phyloP scores from a whole-genome alignment of 2,797 vertebrate genomes.

The Mallotus villosus region DNA sequence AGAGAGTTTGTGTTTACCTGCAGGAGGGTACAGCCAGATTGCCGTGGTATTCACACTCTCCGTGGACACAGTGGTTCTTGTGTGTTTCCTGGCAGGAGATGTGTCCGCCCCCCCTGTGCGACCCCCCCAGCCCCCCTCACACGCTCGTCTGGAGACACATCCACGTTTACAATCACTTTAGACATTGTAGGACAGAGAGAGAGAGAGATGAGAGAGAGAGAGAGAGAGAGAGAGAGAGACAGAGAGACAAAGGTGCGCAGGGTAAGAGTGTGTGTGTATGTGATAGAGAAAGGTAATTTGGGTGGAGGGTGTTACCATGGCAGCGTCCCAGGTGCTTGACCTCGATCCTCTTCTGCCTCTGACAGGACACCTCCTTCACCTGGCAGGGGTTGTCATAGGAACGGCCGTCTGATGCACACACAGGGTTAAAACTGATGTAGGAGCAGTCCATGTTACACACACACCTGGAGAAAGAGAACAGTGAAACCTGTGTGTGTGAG shows the following conservation, averaged over 20 bases:
- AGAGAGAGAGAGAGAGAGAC: not conserved
- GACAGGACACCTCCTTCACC: conserved; percentile 99
- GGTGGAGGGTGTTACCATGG: conserved; percentile 83
- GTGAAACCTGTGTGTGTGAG: conserved; percentile 12
- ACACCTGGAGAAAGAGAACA: conserved; percentile 77
- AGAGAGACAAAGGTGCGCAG: conserved; percentile 6
- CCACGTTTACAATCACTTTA: not conserved
- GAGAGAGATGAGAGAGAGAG: not conserved
- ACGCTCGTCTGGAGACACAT: conserved; percentile 25
- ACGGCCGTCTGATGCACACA: conserved; percentile 96
- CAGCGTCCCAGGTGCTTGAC: conserved; percentile 98
- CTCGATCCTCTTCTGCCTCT: conserved; percentile 99
- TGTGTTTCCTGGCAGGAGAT: conserved; percentile 82
- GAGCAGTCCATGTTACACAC: conserved; percentile 99
- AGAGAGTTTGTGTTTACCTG: conserved; percentile 68
- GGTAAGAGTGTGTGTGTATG: conserved; percentile 11
- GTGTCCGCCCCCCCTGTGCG: conserved; percentile 67
- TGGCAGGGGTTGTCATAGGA: conserved; percentile 99
- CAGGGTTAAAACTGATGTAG: conserved; percentile 98
- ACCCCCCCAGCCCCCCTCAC: conserved; percentile 70
- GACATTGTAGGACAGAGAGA: not conserved
- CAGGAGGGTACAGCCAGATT: conserved; percentile 81
- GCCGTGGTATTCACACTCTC: conserved; percentile 81
- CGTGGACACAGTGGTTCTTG: conserved; percentile 82
- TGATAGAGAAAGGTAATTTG: not conserved